These are phyloP conservation scores for Dioctria linearis DNA, from an alignment of 2,888 invertebrate genomes.

Conservation along the genomic window DNA sequence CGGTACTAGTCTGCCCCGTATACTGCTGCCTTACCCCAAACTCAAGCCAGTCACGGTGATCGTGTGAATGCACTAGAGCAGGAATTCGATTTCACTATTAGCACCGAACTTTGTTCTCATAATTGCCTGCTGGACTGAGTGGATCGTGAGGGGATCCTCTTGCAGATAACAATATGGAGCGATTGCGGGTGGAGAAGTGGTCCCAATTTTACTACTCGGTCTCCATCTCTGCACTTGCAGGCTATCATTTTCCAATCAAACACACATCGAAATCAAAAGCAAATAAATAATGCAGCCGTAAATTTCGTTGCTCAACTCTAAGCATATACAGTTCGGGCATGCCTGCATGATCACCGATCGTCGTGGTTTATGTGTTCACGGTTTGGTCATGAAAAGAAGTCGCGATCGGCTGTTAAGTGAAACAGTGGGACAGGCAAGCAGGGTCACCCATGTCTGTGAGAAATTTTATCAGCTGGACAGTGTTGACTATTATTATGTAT, in stretches of 20 bases:
- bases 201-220: background rate
- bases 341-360: constrained; percentile 30
- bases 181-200: background rate
- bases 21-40: constrained; percentile 18
- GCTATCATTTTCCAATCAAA: constrained; percentile 47
- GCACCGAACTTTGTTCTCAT: constrained; percentile 4
- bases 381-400: constrained; percentile 47
- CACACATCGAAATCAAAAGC: constrained; percentile 32
- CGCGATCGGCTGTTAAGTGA: constrained; percentile 39
- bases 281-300: constrained; percentile 11
- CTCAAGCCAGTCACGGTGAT: constrained; percentile 9
- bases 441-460: constrained; percentile 33
- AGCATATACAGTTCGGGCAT: background rate
- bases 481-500: background rate
- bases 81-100: constrained; percentile 1
- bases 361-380: constrained; percentile 48
- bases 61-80: constrained; percentile 47
- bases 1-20: background rate
- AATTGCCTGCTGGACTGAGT: background rate
- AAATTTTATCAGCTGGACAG: constrained; percentile 46
- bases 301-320: background rate
- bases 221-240: constrained; percentile 14
- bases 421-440: constrained; percentile 44
- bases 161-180: background rate
- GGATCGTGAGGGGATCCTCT: background rate